Base-by-base conservation (phyloP, 2,113 vertebrate species). In the Scatophagus argus region DNA sequence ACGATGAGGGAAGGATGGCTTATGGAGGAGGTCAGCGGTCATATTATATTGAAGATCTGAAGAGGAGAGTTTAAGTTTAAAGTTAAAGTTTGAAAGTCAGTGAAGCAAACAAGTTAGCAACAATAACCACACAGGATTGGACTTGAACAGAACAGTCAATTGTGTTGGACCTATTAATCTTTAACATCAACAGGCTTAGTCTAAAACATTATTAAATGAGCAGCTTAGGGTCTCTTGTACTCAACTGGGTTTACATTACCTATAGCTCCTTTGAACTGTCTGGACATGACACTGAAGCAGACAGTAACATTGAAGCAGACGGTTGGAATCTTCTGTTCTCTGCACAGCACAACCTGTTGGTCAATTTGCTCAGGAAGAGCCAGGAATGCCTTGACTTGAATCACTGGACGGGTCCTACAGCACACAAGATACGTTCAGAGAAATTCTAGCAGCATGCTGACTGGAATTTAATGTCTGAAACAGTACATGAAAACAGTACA, bases 31-130 rank as follows among this genome's bases (percentile, higher is more conserved):
- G 14, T 99, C 98, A 77, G 97, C 89, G 29, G 95, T 97, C 79
- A 99, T 81, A 85, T 97, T 97, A 88, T 99, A 99, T 71, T 94
- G 92, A 79, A 99, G 87, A 39, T 96, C 98, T 99, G 55, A 89
- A 89, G 70, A 85, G 7, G 49, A 84, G 72, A 64, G 5, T n/a
- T n/a, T n/a, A n/a, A n/a, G n/a, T n/a, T n/a, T n/a, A n/a, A n/a
- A n/a, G n/a, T n/a, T n/a, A n/a, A n/a, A n/a, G n/a, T n/a, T n/a
- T n/a, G n/a, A n/a, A n/a, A n/a, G n/a, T n/a, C n/a, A n/a, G n/a
- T n/a, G n/a, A n/a, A n/a, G n/a, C n/a, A n/a, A n/a, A n/a, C n/a
- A n/a, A n/a, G n/a, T n/a, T n/a, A n/a, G n/a, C n/a, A n/a, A n/a
- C n/a, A n/a, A n/a, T n/a, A n/a, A n/a, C n/a, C n/a, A n/a, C n/a